Percentiles rank a stretch among this genome's conserved stretches.
Evolutionary conservation across 1,140 invertebrate species (phyloP).

Genomic region (Dreissena polymorpha): DNA sequence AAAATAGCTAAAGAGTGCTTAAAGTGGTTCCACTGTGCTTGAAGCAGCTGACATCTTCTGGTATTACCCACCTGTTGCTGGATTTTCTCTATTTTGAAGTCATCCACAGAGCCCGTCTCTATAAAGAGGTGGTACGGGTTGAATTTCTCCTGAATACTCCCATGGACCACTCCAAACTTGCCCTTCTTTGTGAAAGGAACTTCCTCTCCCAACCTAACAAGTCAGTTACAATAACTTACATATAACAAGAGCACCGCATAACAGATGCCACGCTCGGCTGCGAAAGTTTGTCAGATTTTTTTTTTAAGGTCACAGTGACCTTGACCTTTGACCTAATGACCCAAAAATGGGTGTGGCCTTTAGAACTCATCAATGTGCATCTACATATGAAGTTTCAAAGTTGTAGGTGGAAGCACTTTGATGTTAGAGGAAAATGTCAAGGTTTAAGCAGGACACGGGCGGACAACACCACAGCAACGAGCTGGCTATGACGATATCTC

Average conservation of each 20-base stretch:
- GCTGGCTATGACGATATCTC: not conserved
- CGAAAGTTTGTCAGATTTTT: too few relatives aligned
- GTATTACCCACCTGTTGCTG: slow-evolving; percentile 64
- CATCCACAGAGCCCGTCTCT: slow-evolving; percentile 68
- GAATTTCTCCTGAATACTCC: slow-evolving; percentile 69
- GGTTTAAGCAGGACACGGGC: too few relatives aligned
- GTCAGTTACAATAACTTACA: not conserved
- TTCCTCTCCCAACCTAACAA: slow-evolving; percentile 72
- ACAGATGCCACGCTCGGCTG: too few relatives aligned
- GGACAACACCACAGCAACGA: not conserved
- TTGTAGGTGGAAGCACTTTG: too few relatives aligned
- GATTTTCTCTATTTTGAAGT: slow-evolving; percentile 68
- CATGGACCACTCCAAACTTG: slow-evolving; percentile 72
- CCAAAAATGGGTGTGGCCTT: too few relatives aligned
- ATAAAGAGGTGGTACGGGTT: slow-evolving; percentile 70
- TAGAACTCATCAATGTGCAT: too few relatives aligned
- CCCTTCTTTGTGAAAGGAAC: slow-evolving; percentile 73
- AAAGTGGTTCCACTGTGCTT: not conserved
- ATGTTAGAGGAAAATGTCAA: too few relatives aligned
- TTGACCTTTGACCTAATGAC: too few relatives aligned
- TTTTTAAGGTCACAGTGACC: too few relatives aligned
- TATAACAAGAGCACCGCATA: too few relatives aligned
- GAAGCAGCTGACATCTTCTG: not conserved
- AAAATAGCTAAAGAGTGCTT: too few relatives aligned
- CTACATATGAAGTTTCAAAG: too few relatives aligned